Evolutionary conservation across 2,888 invertebrate species (phyloP).

Genomic region (Bembecia ichneumoniformis): DNA sequence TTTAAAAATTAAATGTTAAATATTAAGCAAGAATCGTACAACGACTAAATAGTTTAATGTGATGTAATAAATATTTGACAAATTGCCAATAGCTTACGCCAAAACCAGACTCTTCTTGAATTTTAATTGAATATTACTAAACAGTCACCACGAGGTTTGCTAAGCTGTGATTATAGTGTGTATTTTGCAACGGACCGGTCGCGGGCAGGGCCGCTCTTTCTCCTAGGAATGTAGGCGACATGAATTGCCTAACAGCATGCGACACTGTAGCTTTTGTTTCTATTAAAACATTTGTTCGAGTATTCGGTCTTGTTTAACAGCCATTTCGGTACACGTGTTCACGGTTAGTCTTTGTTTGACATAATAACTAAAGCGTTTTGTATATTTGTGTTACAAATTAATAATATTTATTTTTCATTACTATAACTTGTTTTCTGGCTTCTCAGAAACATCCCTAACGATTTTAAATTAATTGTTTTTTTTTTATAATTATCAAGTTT

Average conservation of each 20-base stretch:
- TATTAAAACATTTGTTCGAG: slow-evolving; percentile 6
- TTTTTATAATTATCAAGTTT: too few relatives aligned
- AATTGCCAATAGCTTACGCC: slow-evolving; percentile 32
- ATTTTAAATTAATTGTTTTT: too few relatives aligned
- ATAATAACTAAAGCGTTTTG: too few relatives aligned
- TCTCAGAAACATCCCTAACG: too few relatives aligned
- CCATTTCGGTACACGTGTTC: slow-evolving; percentile 18
- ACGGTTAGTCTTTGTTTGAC: background rate
- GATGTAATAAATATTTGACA: slow-evolving; percentile 17
- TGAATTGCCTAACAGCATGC: slow-evolving; percentile 20
- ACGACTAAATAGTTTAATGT: background rate
- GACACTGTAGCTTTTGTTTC: slow-evolving; percentile 18
- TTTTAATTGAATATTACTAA: slow-evolving; percentile 58
- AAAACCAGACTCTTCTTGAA: slow-evolving; percentile 45
- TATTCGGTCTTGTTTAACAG: background rate
- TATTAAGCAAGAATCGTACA: background rate
- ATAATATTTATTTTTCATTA: too few relatives aligned
- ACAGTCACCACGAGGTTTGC: slow-evolving; percentile 38
- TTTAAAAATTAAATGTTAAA: background rate
- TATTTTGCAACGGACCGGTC: slow-evolving; percentile 43
- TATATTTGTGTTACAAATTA: too few relatives aligned
- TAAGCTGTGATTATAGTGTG: slow-evolving; percentile 37
- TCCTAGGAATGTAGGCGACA: slow-evolving; percentile 42
- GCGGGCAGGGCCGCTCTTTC: slow-evolving; percentile 53
- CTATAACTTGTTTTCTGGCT: too few relatives aligned